These are phyloP conservation scores for Hypolimnas misippus DNA, from an alignment of 2,888 invertebrate species.

Conservation along the genomic window DNA sequence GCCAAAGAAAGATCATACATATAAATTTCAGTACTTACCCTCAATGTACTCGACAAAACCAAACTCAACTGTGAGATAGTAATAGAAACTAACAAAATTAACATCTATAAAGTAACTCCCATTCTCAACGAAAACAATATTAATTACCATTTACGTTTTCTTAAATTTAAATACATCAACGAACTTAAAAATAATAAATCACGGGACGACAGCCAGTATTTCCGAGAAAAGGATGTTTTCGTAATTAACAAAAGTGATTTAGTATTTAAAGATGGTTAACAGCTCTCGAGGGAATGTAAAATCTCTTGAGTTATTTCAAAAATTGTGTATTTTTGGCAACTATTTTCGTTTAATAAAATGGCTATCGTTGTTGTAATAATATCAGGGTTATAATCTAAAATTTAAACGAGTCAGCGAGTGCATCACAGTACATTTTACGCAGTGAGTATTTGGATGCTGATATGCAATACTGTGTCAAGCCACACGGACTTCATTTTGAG, in stretches of 20 bases:
- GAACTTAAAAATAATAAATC: constrained; percentile 46
- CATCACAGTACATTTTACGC: no score
- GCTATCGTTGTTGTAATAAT: neutral
- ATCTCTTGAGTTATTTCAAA: constrained; percentile 24
- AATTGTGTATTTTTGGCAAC: constrained; percentile 20
- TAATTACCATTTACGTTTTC: constrained; percentile 10
- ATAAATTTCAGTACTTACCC: no score
- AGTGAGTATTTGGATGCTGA: no score
- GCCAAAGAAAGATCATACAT: no score
- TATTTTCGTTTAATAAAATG: neutral
- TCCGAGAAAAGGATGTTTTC: constrained; percentile 48
- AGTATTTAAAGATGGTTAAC: constrained; percentile 46
- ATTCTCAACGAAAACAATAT: constrained; percentile 8
- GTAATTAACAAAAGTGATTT: constrained; percentile 56
- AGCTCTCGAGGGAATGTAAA: constrained; percentile 39
- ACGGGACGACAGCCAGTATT: constrained; percentile 43
- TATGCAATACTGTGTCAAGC: no score
- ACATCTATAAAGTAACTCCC: neutral
- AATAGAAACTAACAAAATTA: neutral
- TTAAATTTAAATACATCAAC: constrained; percentile 24
- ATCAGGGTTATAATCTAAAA: neutral
- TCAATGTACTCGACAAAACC: no score
- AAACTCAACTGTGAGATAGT: no score
- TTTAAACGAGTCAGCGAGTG: no score
- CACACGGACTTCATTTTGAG: no score